Evolutionary conservation across 1,140 invertebrate genomes (phyloP).

Genomic region (Drosophila teissieri): DNA sequence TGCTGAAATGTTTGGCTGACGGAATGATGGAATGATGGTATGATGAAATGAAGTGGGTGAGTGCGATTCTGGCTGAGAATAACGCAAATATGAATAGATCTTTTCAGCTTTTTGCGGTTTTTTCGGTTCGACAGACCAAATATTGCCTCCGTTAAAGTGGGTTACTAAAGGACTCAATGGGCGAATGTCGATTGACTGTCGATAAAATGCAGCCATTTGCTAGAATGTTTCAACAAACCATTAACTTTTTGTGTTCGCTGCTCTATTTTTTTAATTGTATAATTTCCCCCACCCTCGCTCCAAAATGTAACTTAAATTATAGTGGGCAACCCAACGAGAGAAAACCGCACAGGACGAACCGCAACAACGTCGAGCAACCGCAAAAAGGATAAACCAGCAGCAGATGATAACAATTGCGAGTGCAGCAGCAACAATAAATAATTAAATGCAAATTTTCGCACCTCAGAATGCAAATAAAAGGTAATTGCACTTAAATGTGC

Average conservation of each 20-base stretch:
- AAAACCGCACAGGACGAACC: conserved; percentile 38
- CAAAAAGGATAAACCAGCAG: conserved; percentile 23
- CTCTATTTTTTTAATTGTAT: not conserved
- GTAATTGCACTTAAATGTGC: conserved; percentile 54
- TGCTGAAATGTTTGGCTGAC: conserved; percentile 21
- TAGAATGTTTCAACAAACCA: not conserved
- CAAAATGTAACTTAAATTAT: conserved; percentile 16
- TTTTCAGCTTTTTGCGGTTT: conserved; percentile 34
- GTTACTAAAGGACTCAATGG: not conserved
- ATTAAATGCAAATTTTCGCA: conserved; percentile 67
- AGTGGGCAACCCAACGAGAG: too few relatives aligned
- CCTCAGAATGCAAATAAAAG: conserved; percentile 63
- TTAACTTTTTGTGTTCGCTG: not conserved
- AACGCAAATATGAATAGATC: conserved; percentile 47
- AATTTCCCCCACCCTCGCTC: not conserved
- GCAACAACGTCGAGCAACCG: conserved; percentile 20
- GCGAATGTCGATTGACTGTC: not conserved
- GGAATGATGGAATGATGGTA: conserved; percentile 28
- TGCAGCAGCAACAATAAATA: conserved; percentile 59
- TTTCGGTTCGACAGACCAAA: conserved; percentile 1
- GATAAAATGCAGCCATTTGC: not conserved
- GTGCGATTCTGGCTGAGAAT: conserved; percentile 12
- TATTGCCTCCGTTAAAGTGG: not conserved
- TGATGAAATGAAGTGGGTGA: conserved; percentile 33
- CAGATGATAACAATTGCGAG: conserved; percentile 46